phyloP scores from a whole-genome alignment of 2,113 vertebrate genomes.

The Prunella himalayana region DNA sequence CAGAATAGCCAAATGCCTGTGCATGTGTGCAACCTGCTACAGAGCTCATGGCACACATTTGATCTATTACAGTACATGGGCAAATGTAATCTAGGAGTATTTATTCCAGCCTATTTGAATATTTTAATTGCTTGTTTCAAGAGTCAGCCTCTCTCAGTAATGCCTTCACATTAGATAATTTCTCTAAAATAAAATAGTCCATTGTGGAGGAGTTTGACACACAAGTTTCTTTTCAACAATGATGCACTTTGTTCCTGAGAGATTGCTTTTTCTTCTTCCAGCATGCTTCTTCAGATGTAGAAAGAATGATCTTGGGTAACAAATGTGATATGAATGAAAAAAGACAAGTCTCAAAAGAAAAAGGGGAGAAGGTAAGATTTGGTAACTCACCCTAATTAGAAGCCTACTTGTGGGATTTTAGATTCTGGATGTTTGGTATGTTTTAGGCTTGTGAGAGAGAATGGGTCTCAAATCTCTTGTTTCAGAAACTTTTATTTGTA shows the following conservation, averaged over 20 bases:
- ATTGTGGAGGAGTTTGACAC: background rate
- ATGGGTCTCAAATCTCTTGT: background rate
- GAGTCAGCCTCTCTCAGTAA: background rate
- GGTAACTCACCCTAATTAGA: background rate
- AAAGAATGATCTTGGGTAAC: slow-evolving; percentile 96
- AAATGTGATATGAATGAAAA: slow-evolving; percentile 98
- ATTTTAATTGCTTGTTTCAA: background rate
- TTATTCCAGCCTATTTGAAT: background rate
- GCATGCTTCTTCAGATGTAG: slow-evolving; percentile 96
- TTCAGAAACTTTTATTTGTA: background rate
- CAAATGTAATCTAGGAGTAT: background rate
- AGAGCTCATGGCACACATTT: background rate
- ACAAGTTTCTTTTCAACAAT: background rate
- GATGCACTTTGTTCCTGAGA: background rate
- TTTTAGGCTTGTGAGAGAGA: background rate
- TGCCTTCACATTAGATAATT: background rate
- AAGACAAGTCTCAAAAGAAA: slow-evolving; percentile 96
- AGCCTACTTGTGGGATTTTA: background rate
- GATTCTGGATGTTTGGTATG: background rate
- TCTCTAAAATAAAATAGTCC: background rate
- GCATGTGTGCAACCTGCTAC: background rate
- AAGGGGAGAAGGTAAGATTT: slow-evolving; percentile 89
- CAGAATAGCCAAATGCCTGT: background rate
- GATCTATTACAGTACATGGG: background rate
- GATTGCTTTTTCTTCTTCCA: slow-evolving; percentile 48